These are phyloP conservation scores for Rhynchonycteris naso DNA, from an alignment of 2,797 vertebrate species.

Conservation along the genomic window DNA sequence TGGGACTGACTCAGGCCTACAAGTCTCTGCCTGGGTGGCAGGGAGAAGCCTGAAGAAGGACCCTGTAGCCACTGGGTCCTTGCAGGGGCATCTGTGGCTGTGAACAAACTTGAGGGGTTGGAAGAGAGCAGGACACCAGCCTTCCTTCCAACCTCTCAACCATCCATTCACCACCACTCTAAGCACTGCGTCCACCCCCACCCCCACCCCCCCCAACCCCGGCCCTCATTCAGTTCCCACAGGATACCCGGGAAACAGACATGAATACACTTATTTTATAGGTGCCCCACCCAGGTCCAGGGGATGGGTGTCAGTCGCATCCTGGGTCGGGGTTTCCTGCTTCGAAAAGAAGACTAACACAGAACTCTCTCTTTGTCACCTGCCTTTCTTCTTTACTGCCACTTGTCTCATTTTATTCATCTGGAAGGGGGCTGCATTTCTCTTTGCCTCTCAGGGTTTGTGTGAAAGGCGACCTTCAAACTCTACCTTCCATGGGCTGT, in stretches of 20 bases:
- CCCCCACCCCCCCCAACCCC: not conserved
- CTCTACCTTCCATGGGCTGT: not conserved
- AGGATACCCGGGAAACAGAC: not conserved
- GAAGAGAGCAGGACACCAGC: not conserved
- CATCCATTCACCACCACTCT: not conserved
- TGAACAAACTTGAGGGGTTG: not conserved
- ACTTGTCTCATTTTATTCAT: not conserved
- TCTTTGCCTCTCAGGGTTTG: not conserved
- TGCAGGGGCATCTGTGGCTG: not conserved
- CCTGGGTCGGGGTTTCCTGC: accelerated
- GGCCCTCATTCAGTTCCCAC: not conserved
- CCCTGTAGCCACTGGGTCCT: accelerated
- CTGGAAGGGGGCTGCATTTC: no score
- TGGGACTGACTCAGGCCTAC: not conserved
- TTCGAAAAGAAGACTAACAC: no score
- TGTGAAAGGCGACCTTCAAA: not conserved
- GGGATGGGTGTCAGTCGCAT: no score
- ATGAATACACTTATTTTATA: not conserved
- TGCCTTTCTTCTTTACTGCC: not conserved
- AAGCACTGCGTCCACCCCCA: no score
- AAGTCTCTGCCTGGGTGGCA: no score
- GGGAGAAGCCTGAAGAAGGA: not conserved
- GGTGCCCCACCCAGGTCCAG: not conserved
- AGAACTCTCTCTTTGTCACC: not conserved
- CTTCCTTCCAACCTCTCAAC: not conserved